A percentile compares a stretch with the other conserved stretches of the same genome.
phyloP scores from a whole-genome alignment of 2,888 invertebrate species.

The Andrena flavipes region DNA sequence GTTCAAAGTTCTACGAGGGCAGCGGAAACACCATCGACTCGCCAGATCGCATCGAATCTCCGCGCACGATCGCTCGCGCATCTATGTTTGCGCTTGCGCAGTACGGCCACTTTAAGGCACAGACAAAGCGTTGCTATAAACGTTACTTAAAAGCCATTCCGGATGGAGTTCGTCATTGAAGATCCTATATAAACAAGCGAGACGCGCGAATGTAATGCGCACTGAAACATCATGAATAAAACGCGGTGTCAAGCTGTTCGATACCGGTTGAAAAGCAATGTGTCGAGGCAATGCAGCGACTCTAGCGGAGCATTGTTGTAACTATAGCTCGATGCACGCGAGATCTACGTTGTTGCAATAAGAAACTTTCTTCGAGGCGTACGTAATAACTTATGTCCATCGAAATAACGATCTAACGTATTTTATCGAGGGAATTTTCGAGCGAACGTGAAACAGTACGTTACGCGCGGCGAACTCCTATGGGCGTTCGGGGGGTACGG shows the following conservation, averaged over 20 bases:
- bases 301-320: not conserved
- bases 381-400: not conserved
- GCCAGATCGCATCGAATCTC: not conserved
- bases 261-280: not conserved
- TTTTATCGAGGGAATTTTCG: not conserved
- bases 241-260: not conserved
- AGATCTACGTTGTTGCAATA: not conserved
- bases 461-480: not conserved
- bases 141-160: not conserved
- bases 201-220: not conserved
- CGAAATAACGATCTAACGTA: not conserved
- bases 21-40: not conserved
- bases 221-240: slow-evolving; percentile 10
- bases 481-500: not conserved
- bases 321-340: not conserved
- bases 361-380: not conserved
- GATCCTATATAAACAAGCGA: not conserved
- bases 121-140: not conserved
- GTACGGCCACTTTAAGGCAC: not conserved
- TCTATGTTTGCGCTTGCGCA: not conserved
- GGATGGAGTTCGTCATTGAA: not conserved
- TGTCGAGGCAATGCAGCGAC: not conserved
- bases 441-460: not conserved
- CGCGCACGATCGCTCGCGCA: not conserved
- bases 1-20: not conserved